Conservation (phyloP, 2,797 vertebrate species). For the Tokudaia tokunoshimensis region DNA sequence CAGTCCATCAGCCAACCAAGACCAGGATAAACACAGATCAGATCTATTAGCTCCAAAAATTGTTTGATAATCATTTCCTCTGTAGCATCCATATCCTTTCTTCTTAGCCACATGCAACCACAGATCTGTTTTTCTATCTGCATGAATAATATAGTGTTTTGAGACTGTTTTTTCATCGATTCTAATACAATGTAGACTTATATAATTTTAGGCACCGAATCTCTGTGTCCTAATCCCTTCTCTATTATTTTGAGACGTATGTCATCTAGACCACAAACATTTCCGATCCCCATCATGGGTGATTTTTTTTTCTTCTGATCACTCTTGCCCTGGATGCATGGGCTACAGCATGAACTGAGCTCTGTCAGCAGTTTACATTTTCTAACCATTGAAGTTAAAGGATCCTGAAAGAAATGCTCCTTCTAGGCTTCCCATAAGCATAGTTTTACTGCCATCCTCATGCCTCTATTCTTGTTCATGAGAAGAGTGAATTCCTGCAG, state of each 20-base stretch:
- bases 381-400: not conserved
- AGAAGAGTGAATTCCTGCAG: not conserved
- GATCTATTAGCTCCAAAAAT: not conserved
- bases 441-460: not conserved
- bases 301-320: too few relatives aligned
- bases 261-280: not conserved
- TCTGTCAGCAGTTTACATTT: rapidly evolving
- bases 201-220: not conserved
- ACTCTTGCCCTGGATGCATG: too few relatives aligned
- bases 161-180: not conserved
- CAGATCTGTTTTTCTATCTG: not conserved
- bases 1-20: not conserved
- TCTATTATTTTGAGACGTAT: not conserved
- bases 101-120: not conserved
- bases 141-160: not conserved
- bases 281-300: not conserved
- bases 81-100: too few relatives aligned
- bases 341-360: not conserved
- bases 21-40: not conserved
- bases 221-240: not conserved
- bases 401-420: not conserved
- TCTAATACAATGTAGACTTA: not conserved
- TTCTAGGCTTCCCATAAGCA: not conserved
- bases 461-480: not conserved
- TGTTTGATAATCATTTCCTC: not conserved